phyloP scores from a whole-genome alignment of 2,888 invertebrate genomes.

The Smittia sp. region DNA sequence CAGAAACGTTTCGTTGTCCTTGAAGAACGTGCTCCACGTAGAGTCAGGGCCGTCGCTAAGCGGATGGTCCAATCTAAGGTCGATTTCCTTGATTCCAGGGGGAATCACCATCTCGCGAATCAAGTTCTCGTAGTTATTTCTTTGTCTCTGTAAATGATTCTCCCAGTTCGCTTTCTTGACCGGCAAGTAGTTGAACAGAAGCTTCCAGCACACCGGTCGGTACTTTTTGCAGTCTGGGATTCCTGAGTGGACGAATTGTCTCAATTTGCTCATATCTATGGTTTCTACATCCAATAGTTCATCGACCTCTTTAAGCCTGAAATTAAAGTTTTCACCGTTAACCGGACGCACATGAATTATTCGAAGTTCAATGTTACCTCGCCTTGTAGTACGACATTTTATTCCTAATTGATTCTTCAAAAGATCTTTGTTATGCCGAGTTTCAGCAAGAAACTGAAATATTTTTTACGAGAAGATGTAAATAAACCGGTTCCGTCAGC shows the following conservation, averaged over 20 bases:
- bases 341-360: not conserved
- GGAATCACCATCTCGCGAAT: constrained; percentile 83
- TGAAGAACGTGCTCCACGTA: constrained; percentile 93
- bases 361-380: not conserved
- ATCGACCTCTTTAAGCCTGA: constrained; percentile 76
- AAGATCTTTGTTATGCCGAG: no score
- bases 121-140: constrained; percentile 62
- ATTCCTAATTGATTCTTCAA: no score
- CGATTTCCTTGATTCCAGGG: constrained; percentile 66
- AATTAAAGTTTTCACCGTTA: constrained; percentile 44
- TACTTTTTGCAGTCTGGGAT: constrained; percentile 84
- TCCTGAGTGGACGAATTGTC: constrained; percentile 62
- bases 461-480: no score
- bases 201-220: constrained; percentile 83
- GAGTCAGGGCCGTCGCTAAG: constrained; percentile 93
- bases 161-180: constrained; percentile 66
- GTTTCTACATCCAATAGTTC: constrained; percentile 66
- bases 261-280: constrained; percentile 67
- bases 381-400: constrained; percentile 21
- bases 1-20: constrained; percentile 89
- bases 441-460: no score
- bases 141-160: constrained; percentile 67
- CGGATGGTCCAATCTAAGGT: constrained; percentile 72
- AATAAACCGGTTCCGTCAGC: no score
- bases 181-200: constrained; percentile 82